Conservation (phyloP, 2,113 vertebrate genomes). For the Neogale vison region DNA sequence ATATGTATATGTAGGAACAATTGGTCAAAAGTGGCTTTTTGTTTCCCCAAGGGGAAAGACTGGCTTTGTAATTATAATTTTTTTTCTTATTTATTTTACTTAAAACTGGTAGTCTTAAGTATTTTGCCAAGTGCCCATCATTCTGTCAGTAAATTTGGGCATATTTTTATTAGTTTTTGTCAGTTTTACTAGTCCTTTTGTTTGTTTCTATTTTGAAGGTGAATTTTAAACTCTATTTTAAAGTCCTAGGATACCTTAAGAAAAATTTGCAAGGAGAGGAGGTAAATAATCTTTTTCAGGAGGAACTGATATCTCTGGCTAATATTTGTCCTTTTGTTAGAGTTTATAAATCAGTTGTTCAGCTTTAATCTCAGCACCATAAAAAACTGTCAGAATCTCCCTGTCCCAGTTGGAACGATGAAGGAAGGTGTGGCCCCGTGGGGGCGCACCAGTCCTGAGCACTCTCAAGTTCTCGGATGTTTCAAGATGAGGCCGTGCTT, state of each 20-base stretch:
- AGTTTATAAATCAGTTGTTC: conserved; percentile 68
- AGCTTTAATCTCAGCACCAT: conserved; percentile 63
- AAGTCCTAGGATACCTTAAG: conserved; percentile 61
- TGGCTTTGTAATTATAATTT: conserved; percentile 84
- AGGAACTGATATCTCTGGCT: conserved; percentile 81
- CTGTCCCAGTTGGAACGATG: background rate
- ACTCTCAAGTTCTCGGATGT: conserved; percentile 52
- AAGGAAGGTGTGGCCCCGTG: conserved; percentile 54
- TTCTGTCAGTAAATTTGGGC: conserved; percentile 77
- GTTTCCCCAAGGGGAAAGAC: conserved; percentile 86
- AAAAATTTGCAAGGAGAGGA: conserved; percentile 20
- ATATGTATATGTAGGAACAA: conserved; percentile 83
- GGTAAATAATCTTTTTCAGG: conserved; percentile 75
- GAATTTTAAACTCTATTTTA: conserved; percentile 72
- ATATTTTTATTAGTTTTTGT: conserved; percentile 78
- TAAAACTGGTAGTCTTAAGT: conserved; percentile 80
- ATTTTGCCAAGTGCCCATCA: conserved; percentile 82
- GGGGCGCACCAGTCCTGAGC: conserved; percentile 48
- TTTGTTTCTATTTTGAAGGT: conserved; percentile 72
- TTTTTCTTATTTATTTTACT: conserved; percentile 88
- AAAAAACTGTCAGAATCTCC: background rate
- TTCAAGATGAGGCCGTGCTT: conserved; percentile 34
- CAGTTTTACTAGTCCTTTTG: conserved; percentile 63
- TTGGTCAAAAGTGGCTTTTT: conserved; percentile 85
- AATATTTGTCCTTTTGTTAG: conserved; percentile 66